Base-by-base conservation (phyloP, 1,140 invertebrate genomes). In the Onthophagus taurus region DNA sequence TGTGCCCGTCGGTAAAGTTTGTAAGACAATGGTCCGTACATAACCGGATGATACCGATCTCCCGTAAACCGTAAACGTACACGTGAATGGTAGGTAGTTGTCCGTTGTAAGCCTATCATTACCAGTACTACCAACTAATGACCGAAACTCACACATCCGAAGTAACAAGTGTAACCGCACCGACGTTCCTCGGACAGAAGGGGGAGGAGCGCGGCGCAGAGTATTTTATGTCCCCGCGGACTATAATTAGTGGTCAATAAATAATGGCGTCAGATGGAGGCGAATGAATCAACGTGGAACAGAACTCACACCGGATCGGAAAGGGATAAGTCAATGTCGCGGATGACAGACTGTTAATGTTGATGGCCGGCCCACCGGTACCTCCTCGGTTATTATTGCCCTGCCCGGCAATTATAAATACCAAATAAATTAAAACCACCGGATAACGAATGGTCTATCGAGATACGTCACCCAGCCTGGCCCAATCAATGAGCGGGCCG, bases 161-260 rank as follows among this genome's bases (percentile, higher is more conserved):
- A 19, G 19, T 37, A 37, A 37, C 35, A 37, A 37, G 35, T 37
- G 35, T 21, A 12, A 33, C 14, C 16, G 31, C 18, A 12, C 9
- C 16, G 8, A 17, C 18, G 31, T 33, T 4, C 31, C 42, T 5
- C 23, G 26, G 50, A 50, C 50, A 50, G 44, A 48, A 29, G 50
- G 16, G 16, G 37, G 24, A 21, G 50, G 55, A 47, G 52, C 50
- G 47, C 29, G 48, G 46, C 41, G 29, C 26, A 39, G 45, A 49
- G 51, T 54, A 54, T 54, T 56, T 58, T 55, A 58, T 58, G 55
- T 58, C 55, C 45, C 49, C 46, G 46, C 48, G 52, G 51, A 45
- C 54, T 54, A 54, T 58, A 56, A 58, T 58, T 58, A 58, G 56
- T 48, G 52, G 45, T 42, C 45, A 56, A 58, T 58, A 58, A 58